These are phyloP conservation scores for Nautilus pompilius DNA, from an alignment of 1,140 invertebrate species.

Conservation along the genomic window DNA sequence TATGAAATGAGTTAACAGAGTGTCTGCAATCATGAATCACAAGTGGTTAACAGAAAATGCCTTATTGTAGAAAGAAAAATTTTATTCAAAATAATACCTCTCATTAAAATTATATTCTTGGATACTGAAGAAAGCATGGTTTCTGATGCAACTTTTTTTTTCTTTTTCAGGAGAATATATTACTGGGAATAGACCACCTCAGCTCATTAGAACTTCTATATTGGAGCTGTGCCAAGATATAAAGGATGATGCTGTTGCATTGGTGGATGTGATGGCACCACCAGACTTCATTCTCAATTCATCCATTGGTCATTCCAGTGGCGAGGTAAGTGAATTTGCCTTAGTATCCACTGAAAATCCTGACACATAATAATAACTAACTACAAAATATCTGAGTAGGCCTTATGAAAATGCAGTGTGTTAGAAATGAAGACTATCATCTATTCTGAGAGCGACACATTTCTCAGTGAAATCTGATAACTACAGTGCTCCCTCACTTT, in stretches of 20 bases:
- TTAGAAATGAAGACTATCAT: neutral
- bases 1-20: too few species aligned
- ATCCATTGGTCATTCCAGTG: conserved; percentile 49
- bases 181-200: conserved; percentile 36
- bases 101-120: neutral
- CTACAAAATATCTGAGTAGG: neutral
- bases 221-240: conserved; percentile 64
- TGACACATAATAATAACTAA: neutral
- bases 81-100: neutral
- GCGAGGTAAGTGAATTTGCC: conserved; percentile 35
- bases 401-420: neutral
- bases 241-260: conserved; percentile 70
- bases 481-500: neutral
- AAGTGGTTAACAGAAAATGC: too few species aligned
- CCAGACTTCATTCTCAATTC: conserved; percentile 67
- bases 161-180: conserved; percentile 46
- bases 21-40: too few species aligned
- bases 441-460: neutral
- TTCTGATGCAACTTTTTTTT: neutral
- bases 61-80: neutral
- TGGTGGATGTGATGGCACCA: conserved; percentile 83
- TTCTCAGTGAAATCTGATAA: neutral
- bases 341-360: neutral
- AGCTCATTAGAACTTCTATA: conserved; percentile 57
- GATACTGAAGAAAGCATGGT: neutral